Base-by-base conservation (phyloP, 2,888 invertebrate genomes). In the Drosophila conformis region DNA sequence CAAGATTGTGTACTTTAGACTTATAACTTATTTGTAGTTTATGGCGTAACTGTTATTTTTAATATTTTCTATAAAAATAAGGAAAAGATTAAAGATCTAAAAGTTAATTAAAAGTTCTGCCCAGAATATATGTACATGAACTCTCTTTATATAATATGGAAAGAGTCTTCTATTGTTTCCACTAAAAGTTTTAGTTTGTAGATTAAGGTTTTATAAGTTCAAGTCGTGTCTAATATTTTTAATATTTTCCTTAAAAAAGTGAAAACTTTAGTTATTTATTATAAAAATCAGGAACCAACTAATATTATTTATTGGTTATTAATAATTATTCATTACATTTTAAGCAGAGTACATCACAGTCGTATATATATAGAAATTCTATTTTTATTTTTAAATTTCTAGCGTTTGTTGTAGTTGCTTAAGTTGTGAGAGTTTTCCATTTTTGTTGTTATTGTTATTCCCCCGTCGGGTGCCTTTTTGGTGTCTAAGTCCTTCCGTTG, bases 401-500 rank as follows among this genome's bases (percentile, higher is more conserved):
- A 15, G 13, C 18, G 10, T 6, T 18, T 25, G 31, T 67, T 52
- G 54, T 56, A 59, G 25, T 35, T 54, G 29, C n/a, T 53, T 35
- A 29, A 25, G n/a, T 21, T 57, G 58, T 65, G 49, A 42, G 62
- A 69, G 66, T 69, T 80, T 29, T 15, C 42, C 33, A 54, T 40
- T 33, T 63, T 42, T 42, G 42, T 46, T 36, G 33, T 51, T 67
- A 2, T 52, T 67, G 54, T 49, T 35, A 56, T 67, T 56, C 21
- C 35, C 62, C 61, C 54, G 67, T 68, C 57, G 69, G 63, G 64
- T 73, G 80, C 64, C 64, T 75, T 81, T 73, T 76, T 70, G 61
- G 74, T 83, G 87, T 88, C 89, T 83, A 82, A 86, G 88, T 82
- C 83, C 80, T 85, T 85, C 88, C 85, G 88, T 51, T 82, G 83